phyloP scores from a whole-genome alignment of 1,140 invertebrate species.

The Heliconius congener region DNA sequence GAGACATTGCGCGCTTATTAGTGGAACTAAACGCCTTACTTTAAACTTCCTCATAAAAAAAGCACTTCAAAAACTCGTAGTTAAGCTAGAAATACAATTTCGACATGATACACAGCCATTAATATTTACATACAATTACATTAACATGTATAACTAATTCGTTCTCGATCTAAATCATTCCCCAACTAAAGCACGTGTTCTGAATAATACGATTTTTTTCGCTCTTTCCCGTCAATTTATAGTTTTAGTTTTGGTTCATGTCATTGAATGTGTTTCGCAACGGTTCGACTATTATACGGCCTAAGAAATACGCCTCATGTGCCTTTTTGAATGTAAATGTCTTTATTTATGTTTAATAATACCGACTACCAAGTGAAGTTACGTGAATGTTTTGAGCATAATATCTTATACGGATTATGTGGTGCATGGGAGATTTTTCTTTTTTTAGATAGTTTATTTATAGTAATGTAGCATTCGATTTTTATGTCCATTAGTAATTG shows the following conservation, averaged over 20 bases:
- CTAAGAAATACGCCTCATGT: constrained; percentile 1
- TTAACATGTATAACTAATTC: constrained; percentile 4
- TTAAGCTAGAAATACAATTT: neutral
- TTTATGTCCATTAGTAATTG: neutral
- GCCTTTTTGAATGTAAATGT: constrained; percentile 16
- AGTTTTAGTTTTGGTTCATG: constrained; percentile 19
- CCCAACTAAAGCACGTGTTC: constrained; percentile 1
- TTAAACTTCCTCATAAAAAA: too few relatives aligned
- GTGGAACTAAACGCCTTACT: too few relatives aligned
- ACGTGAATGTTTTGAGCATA: neutral
- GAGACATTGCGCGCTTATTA: too few relatives aligned
- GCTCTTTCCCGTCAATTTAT: neutral
- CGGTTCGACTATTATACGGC: constrained; percentile 16
- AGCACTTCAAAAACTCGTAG: neutral
- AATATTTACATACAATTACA: constrained; percentile 9
- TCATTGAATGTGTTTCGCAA: constrained; percentile 11
- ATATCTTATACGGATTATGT: neutral
- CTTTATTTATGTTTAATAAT: constrained; percentile 7
- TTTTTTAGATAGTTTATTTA: neutral
- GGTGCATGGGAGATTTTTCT: neutral
- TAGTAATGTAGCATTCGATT: neutral
- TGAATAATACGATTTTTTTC: neutral
- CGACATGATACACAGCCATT: neutral
- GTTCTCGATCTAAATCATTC: constrained; percentile 14
- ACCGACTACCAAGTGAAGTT: neutral